Evolutionary conservation across 64 coral and sea anemone species (phyloP).

Genomic region (Cladopsammia gracilis): DNA sequence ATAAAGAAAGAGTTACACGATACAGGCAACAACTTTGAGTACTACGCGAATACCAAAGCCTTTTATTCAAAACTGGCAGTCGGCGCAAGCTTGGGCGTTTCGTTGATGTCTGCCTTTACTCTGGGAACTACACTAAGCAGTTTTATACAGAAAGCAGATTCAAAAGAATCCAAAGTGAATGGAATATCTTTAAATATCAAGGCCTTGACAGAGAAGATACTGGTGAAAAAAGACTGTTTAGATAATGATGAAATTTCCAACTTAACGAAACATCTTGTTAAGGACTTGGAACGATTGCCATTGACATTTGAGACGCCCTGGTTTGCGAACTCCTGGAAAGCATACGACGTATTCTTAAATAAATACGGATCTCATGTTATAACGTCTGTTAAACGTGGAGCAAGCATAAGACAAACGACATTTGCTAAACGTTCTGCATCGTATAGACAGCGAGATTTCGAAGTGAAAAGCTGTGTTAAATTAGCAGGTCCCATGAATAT

Average conservation of each 20-base stretch:
- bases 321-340: slow-evolving; percentile 39
- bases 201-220: slow-evolving; percentile 11
- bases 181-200: slow-evolving; percentile 46
- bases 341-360: slow-evolving; percentile 52
- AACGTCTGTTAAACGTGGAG: slow-evolving; percentile 12
- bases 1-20: neutral
- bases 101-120: slow-evolving; percentile 1
- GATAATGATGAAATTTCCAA: neutral
- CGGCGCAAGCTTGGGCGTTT: neutral
- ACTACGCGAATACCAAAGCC: slow-evolving; percentile 14
- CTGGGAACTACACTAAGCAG: slow-evolving; percentile 5
- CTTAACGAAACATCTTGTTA: slow-evolving; percentile 17
- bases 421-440: slow-evolving; percentile 38
- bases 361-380: slow-evolving; percentile 73
- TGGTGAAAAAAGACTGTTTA: slow-evolving; percentile 22
- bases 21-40: neutral
- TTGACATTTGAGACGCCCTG: slow-evolving; percentile 43
- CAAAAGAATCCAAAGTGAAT: slow-evolving; percentile 23
- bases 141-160: neutral
- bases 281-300: slow-evolving; percentile 31
- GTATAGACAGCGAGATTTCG: slow-evolving; percentile 55
- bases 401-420: slow-evolving; percentile 24
- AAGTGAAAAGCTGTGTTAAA: slow-evolving; percentile 23
- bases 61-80: slow-evolving; percentile 27
- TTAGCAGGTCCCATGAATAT: slow-evolving; percentile 2